Conservation (phyloP, 2,888 invertebrate genomes). For the Cylindroiulus punctatus region DNA sequence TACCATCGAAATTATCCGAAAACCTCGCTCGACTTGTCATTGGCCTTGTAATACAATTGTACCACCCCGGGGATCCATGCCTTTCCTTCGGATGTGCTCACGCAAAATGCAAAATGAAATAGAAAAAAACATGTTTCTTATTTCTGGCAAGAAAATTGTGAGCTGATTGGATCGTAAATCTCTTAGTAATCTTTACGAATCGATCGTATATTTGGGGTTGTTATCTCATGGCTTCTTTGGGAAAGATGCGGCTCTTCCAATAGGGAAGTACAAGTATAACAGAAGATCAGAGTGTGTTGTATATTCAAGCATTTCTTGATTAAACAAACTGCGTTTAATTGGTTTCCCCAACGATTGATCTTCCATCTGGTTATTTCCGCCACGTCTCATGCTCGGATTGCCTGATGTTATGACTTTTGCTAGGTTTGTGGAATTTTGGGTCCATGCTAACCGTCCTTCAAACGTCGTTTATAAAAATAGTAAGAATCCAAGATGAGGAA, state of each 20-base stretch:
- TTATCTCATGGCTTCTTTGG: background rate
- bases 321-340: constrained; percentile 30
- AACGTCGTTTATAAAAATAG: background rate
- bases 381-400: background rate
- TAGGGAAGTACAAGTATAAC: constrained; percentile 19
- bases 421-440: background rate
- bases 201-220: background rate
- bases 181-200: background rate
- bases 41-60: too few species aligned
- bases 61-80: background rate
- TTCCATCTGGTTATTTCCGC: background rate
- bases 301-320: background rate
- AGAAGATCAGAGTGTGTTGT: background rate
- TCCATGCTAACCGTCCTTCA: background rate
- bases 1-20: background rate
- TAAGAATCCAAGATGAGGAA: background rate
- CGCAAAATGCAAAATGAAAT: background rate
- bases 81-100: background rate
- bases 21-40: background rate
- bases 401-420: background rate
- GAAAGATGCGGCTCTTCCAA: constrained; percentile 8
- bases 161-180: constrained; percentile 40
- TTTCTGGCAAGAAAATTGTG: constrained; percentile 27
- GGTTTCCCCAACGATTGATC: background rate
- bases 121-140: background rate